Evolutionary conservation across 2,888 invertebrate genomes (phyloP).

Genomic region (Artemia sp.): DNA sequence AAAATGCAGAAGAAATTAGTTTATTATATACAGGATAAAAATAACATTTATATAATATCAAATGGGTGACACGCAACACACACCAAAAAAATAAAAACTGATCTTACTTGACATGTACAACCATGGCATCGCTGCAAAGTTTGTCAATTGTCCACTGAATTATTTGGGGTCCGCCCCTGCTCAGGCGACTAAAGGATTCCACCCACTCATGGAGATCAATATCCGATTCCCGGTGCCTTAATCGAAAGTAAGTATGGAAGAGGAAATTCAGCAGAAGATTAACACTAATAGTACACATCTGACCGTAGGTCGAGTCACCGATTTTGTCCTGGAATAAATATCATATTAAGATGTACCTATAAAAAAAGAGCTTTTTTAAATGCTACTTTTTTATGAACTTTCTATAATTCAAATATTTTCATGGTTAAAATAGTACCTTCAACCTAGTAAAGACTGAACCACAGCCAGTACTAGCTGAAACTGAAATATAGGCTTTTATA

Average conservation of each 20-base stretch:
- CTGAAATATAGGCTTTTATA: too few species aligned
- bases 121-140: slow-evolving; percentile 31
- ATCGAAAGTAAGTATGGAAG: slow-evolving; percentile 35
- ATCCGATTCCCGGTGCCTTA: slow-evolving; percentile 28
- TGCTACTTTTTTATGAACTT: too few species aligned
- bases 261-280: slow-evolving; percentile 33
- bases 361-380: too few species aligned
- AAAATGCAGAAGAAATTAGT: too few species aligned
- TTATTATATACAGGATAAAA: too few species aligned
- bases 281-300: slow-evolving; percentile 26
- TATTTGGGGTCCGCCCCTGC: slow-evolving; percentile 30
- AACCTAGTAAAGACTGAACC: too few species aligned
- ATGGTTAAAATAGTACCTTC: too few species aligned
- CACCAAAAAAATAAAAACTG: neutral
- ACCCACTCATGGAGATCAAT: slow-evolving; percentile 32
- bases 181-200: slow-evolving; percentile 29
- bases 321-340: slow-evolving; percentile 3
- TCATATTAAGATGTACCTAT: too few species aligned
- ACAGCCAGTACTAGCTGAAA: too few species aligned
- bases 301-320: neutral
- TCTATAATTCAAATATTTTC: too few species aligned
- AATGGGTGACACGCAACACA: too few species aligned
- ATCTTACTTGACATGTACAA: slow-evolving; percentile 29
- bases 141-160: slow-evolving; percentile 32
- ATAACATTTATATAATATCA: too few species aligned